Evolutionary conservation across 2,797 vertebrate species (phyloP).

Genomic region (Tolypeutes matacus): DNA sequence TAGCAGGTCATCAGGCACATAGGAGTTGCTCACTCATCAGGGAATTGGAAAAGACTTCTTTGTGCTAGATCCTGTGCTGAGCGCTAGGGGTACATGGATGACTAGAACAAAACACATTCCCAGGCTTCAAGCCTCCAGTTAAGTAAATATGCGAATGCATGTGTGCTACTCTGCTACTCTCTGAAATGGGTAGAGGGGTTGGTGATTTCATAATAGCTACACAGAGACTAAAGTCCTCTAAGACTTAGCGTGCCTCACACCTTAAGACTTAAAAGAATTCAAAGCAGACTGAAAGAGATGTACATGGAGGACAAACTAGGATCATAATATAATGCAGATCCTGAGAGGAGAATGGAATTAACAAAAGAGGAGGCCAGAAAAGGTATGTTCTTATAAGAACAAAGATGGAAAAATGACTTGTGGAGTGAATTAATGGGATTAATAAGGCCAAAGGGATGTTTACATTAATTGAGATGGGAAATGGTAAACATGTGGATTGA

Average conservation of each 20-base stretch:
- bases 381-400: neutral
- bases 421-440: neutral
- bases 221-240: neutral
- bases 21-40: neutral
- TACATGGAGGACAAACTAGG: neutral
- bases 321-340: neutral
- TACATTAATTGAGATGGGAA: neutral
- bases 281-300: neutral
- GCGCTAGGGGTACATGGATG: too few relatives aligned
- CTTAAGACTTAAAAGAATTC: slow-evolving; percentile 6
- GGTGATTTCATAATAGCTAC: neutral
- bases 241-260: neutral
- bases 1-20: neutral
- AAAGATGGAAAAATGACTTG: slow-evolving; percentile 39
- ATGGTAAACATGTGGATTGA: neutral
- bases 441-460: neutral
- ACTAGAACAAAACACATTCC: neutral
- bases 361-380: neutral
- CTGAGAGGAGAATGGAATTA: neutral
- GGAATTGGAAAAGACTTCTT: too few relatives aligned
- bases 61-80: too few relatives aligned
- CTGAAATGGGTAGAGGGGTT: neutral
- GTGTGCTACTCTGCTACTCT: neutral
- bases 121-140: neutral
- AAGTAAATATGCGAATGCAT: neutral